Evolutionary conservation across 2,888 invertebrate genomes (phyloP), one percentile per base, ranked within the genome.

Genomic region (Aphidius colemani): DNA sequence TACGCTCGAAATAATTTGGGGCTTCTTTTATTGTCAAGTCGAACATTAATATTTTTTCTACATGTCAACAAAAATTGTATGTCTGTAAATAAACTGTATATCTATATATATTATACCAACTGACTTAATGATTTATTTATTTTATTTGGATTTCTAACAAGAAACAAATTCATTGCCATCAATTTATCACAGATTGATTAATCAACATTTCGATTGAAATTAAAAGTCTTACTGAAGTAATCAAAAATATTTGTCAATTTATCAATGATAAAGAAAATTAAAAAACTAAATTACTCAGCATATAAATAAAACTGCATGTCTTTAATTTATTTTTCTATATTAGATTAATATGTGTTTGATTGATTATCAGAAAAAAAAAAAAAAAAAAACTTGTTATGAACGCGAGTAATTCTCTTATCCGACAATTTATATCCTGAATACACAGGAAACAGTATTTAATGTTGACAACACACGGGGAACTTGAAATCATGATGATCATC

Each of bases 371-470:
- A 30, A 30, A 30, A 5, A 30, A 30, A 30, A 30, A 30, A 30
- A 30, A 30, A 30, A 5, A 2, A 30, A 30, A 30, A 18, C 2
- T 30, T 30, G 30, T 30, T 30, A 30, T 45, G 39, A 60, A 13
- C 59, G 59, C 63, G 62, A 58, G 53, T 50, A 53, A 58, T 58
- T 48, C 1, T 43, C 4, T 53, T 49, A 50, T 66, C 62, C 65
- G 61, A 66, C 66, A 70, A 69, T 67, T 65, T 67, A 66, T 71
- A 71, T 67, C 67, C 67, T 68, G 69, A 67, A 67, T 69, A 70
- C 70, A 72, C 77, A 77, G 77, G 77, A 77, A 77, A 72, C 76
- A 70, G 71, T 74, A 73, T 77, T 77, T 77, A 77, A 75, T 70
- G 73, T 30, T 30, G 30, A 30, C 30, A 30, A 30, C 30, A 64